phyloP scores from a whole-genome alignment of 2,888 invertebrate genomes.

The Megamerina dolium region DNA sequence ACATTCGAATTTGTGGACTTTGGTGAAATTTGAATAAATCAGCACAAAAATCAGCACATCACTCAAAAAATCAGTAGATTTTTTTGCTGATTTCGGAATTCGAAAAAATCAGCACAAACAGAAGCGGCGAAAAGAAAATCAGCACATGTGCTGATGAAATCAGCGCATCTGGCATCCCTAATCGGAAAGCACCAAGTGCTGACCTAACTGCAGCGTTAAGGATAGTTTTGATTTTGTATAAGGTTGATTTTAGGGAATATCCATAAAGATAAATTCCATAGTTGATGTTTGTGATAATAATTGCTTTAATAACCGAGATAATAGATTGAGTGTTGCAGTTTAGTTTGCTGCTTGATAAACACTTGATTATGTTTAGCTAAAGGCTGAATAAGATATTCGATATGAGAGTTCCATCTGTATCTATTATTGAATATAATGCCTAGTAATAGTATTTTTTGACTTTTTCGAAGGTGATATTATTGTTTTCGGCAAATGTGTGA shows the following conservation, averaged over 20 bases:
- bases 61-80: too few species aligned
- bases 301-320: slow-evolving; percentile 7
- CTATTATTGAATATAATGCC: slow-evolving; percentile 19
- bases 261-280: slow-evolving; percentile 11
- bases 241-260: background rate
- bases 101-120: too few species aligned
- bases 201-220: slow-evolving; percentile 7
- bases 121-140: too few species aligned
- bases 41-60: too few species aligned
- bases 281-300: slow-evolving; percentile 15
- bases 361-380: slow-evolving; percentile 19
- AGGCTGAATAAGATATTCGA: slow-evolving; percentile 4
- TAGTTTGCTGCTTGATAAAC: slow-evolving; percentile 9
- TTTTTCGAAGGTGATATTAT: slow-evolving; percentile 6
- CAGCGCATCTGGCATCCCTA: too few species aligned
- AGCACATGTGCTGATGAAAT: too few species aligned
- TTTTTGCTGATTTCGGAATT: too few species aligned
- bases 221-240: slow-evolving; percentile 9
- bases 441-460: slow-evolving; percentile 15
- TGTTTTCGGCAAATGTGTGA: slow-evolving; percentile 19
- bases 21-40: too few species aligned
- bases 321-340: slow-evolving; percentile 8
- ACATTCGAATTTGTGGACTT: too few species aligned
- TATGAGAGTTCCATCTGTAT: slow-evolving; percentile 19
- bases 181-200: slow-evolving; percentile 5